Conservation (phyloP, 2,797 vertebrate genomes). For the Manis crassicaudata region DNA sequence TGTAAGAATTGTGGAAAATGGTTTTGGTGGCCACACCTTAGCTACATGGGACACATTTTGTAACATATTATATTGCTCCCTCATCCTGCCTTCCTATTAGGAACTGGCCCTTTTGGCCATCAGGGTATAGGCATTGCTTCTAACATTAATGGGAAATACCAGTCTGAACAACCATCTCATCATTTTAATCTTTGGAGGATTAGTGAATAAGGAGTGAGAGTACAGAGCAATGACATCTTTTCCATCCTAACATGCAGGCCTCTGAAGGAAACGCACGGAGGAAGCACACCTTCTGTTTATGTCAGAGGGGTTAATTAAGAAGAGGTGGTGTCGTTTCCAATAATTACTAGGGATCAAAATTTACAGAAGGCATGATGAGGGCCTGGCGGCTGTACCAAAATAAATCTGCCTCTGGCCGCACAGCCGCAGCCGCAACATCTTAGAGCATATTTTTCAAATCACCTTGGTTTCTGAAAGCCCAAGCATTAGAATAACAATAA, state of each 20-base stretch:
- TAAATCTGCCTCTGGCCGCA: background rate
- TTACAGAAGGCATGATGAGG: background rate
- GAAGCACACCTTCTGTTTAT: conserved; percentile 61
- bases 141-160: background rate
- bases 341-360: conserved; percentile 65
- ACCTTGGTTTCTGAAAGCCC: conserved; percentile 21
- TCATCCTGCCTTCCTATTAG: accelerated
- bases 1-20: background rate
- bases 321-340: conserved; percentile 55
- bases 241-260: background rate
- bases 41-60: background rate
- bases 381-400: background rate
- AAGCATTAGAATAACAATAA: background rate
- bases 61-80: accelerated
- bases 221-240: background rate
- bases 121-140: background rate
- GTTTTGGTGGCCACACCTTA: background rate
- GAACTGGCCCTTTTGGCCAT: background rate
- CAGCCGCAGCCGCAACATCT: conserved; percentile 2
- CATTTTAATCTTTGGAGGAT: background rate
- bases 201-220: background rate
- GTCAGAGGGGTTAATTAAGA: conserved; percentile 73
- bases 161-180: background rate
- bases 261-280: background rate
- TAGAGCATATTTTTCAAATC: background rate